These are phyloP conservation scores for Entomobrya multifasciata DNA, from an alignment of 2,888 invertebrate genomes.

Conservation along the genomic window DNA sequence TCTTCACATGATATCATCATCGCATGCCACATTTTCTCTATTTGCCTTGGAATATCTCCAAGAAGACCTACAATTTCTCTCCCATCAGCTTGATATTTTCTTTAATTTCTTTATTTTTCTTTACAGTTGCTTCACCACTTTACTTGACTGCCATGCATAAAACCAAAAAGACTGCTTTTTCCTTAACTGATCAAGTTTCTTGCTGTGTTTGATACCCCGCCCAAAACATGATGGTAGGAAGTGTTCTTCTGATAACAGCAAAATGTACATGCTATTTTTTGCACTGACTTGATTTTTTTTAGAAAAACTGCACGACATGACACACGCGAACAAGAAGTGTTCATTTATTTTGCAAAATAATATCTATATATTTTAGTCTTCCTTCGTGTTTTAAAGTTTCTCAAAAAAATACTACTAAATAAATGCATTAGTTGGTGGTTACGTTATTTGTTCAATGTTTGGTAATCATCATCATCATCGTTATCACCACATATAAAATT, in stretches of 20 bases:
- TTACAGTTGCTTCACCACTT: background rate
- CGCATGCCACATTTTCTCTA: background rate
- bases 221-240: constrained; percentile 61
- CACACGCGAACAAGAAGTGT: too few relatives aligned
- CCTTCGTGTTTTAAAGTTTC: too few relatives aligned
- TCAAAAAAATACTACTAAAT: too few relatives aligned
- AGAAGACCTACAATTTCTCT: constrained; percentile 9
- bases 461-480: too few relatives aligned
- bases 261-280: background rate
- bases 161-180: background rate
- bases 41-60: constrained; percentile 3
- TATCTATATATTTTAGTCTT: too few relatives aligned
- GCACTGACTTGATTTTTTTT: too few relatives aligned
- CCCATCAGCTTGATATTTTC: background rate
- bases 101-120: background rate
- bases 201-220: constrained; percentile 63
- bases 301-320: too few relatives aligned
- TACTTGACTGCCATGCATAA: background rate
- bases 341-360: too few relatives aligned
- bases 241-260: constrained; percentile 38
- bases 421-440: too few relatives aligned
- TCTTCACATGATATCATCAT: background rate
- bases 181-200: constrained; percentile 54
- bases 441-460: too few relatives aligned
- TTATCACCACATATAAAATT: too few relatives aligned